These are phyloP conservation scores for Oscheius myriophilus DNA, from an alignment of 2,888 invertebrate species.

Conservation along the genomic window DNA sequence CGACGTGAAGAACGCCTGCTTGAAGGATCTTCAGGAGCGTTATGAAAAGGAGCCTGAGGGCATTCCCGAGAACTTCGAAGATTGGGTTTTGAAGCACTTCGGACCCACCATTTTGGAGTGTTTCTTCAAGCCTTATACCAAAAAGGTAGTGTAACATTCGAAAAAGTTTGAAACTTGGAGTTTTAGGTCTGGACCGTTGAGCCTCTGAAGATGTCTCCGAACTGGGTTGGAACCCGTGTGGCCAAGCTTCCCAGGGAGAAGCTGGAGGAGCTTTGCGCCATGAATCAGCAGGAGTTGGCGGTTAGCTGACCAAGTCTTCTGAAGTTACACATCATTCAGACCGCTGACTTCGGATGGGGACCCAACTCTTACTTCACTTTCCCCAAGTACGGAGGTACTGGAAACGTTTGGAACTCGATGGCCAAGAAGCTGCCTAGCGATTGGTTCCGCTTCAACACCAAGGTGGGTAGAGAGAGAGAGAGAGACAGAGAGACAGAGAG, in stretches of 20 bases:
- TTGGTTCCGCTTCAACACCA: slow-evolving; percentile 65
- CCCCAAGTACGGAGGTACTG: slow-evolving; percentile 70
- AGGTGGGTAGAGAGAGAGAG: slow-evolving; percentile 30
- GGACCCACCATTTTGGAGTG: slow-evolving; percentile 66
- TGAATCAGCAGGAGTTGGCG: slow-evolving; percentile 63
- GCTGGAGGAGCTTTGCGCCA: slow-evolving; percentile 66
- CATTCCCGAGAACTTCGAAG: slow-evolving; percentile 65
- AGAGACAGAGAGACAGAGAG: no score
- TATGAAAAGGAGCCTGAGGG: slow-evolving; percentile 59
- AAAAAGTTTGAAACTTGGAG: background rate
- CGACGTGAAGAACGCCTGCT: slow-evolving; percentile 59
- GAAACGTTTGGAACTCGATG: slow-evolving; percentile 69
- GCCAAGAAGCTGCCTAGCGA: slow-evolving; percentile 62
- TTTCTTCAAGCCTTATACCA: slow-evolving; percentile 70
- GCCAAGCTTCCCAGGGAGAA: slow-evolving; percentile 69
- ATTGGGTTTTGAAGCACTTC: slow-evolving; percentile 68
- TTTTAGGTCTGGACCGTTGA: slow-evolving; percentile 68
- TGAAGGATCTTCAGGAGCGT: slow-evolving; percentile 65
- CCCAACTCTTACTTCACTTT: slow-evolving; percentile 69
- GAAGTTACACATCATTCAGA: slow-evolving; percentile 33
- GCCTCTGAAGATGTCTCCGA: slow-evolving; percentile 65
- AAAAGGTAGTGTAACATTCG: slow-evolving; percentile 46
- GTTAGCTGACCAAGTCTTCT: slow-evolving; percentile 32
- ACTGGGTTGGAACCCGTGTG: slow-evolving; percentile 68
- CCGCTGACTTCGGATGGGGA: slow-evolving; percentile 70